These are phyloP conservation scores for Sandelia bainsii DNA, from an alignment of 2,797 vertebrate species.

Conservation along the genomic window DNA sequence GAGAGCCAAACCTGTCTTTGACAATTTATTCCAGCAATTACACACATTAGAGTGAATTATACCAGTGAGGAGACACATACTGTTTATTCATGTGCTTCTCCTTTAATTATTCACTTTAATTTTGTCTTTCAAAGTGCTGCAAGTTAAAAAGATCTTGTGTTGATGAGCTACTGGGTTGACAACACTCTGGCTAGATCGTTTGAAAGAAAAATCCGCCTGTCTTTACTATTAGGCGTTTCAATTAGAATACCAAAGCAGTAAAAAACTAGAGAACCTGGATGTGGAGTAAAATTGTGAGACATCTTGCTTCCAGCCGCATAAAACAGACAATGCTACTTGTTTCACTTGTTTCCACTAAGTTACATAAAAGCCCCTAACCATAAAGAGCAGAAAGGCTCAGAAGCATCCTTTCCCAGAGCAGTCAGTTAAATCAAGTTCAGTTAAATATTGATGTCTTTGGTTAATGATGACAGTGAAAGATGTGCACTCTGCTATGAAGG, in stretches of 20 bases:
- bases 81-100: conserved; percentile 20
- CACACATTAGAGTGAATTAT: conserved; percentile 10
- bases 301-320: conserved; percentile 4
- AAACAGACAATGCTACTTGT: not conserved
- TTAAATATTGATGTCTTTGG: conserved; percentile 57
- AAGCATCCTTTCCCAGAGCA: not conserved
- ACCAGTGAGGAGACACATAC: conserved; percentile 3
- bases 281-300: not conserved
- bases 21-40: conserved; percentile 12
- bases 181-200: not conserved
- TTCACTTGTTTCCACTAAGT: not conserved
- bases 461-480: conserved; percentile 47
- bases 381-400: conserved; percentile 5
- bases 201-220: not conserved
- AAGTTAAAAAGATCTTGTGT: conserved; percentile 18
- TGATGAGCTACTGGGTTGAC: conserved; percentile 27
- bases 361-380: not conserved
- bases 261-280: not conserved
- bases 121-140: conserved; percentile 25
- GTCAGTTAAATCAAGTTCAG: conserved; percentile 29
- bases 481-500: conserved; percentile 37
- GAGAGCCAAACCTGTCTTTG: not conserved
- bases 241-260: not conserved
- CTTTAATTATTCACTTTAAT: conserved; percentile 46
- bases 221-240: not conserved